These are phyloP conservation scores for Ursus arctos DNA, from an alignment of 2,113 vertebrate genomes.

Conservation along the genomic window DNA sequence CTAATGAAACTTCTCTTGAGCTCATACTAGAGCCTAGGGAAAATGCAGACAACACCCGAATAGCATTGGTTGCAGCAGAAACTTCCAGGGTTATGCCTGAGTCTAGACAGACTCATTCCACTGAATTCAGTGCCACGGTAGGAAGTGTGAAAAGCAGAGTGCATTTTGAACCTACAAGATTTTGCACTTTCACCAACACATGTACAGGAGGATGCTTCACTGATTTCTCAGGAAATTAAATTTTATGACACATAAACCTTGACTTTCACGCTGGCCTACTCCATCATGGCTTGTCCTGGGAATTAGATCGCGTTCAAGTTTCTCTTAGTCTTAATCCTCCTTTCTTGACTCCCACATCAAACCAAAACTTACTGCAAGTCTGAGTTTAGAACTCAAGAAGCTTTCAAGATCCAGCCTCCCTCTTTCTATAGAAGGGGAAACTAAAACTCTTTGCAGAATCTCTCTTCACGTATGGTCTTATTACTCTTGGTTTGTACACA, in stretches of 20 bases:
- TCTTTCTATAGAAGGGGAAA: not conserved
- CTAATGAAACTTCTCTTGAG: conserved; percentile 39
- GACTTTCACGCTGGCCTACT: not conserved
- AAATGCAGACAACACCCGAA: not conserved
- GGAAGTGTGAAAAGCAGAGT: not conserved
- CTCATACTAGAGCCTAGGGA: not conserved
- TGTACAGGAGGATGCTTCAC: not conserved
- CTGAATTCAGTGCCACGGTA: not conserved
- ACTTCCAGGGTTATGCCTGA: not conserved
- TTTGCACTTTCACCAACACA: not conserved
- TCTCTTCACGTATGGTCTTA: not conserved
- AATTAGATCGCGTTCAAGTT: not conserved
- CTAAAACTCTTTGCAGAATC: not conserved
- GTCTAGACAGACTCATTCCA: not conserved
- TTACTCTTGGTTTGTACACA: not conserved
- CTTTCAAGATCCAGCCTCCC: not conserved
- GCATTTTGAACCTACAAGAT: not conserved
- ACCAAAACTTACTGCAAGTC: not conserved
- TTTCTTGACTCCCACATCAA: not conserved
- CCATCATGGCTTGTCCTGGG: not conserved
- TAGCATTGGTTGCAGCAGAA: conserved; percentile 1
- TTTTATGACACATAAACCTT: not conserved
- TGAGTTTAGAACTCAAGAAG: not conserved
- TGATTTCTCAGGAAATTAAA: not conserved
- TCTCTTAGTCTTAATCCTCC: conserved; percentile 3